These are phyloP conservation scores for Eleginops maclovinus DNA, from an alignment of 2,113 vertebrate species.

Conservation along the genomic window DNA sequence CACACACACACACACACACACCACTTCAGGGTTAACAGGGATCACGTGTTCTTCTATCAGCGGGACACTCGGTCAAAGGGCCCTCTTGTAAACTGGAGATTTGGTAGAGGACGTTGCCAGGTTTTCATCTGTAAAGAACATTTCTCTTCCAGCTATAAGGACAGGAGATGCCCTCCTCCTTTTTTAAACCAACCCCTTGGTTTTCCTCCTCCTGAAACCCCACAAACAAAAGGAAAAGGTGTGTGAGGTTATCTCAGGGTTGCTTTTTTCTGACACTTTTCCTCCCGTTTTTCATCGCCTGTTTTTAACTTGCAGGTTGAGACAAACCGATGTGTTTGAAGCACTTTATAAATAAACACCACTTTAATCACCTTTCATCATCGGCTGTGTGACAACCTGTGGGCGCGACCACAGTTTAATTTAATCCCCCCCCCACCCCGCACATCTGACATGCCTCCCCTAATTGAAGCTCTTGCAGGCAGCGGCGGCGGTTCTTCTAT, in stretches of 20 bases:
- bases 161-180: too few species aligned
- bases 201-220: constrained; percentile 10
- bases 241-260: constrained; percentile 23
- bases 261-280: constrained; percentile 23
- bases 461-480: constrained; percentile 50
- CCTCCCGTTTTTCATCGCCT: constrained; percentile 2
- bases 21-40: constrained; percentile 12
- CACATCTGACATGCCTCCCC: constrained; percentile 38
- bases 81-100: too few species aligned
- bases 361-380: constrained; percentile 63
- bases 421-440: constrained; percentile 12
- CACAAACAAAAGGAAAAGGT: constrained; percentile 1
- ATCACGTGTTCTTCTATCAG: constrained; percentile 2
- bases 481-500: constrained; percentile 41
- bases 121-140: too few species aligned
- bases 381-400: constrained; percentile 60
- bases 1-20: constrained; percentile 19
- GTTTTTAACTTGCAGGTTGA: constrained; percentile 28
- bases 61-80: too few species aligned
- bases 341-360: constrained; percentile 52
- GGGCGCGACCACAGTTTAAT: constrained; percentile 50
- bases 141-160: not conserved
- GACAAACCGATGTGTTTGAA: constrained; percentile 40
- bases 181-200: not conserved
- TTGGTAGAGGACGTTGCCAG: too few species aligned